A percentile compares a stretch with the other conserved stretches of the same genome.
Evolutionary conservation across 2,797 vertebrate species (phyloP).

Genomic region (Sandelia bainsii): DNA sequence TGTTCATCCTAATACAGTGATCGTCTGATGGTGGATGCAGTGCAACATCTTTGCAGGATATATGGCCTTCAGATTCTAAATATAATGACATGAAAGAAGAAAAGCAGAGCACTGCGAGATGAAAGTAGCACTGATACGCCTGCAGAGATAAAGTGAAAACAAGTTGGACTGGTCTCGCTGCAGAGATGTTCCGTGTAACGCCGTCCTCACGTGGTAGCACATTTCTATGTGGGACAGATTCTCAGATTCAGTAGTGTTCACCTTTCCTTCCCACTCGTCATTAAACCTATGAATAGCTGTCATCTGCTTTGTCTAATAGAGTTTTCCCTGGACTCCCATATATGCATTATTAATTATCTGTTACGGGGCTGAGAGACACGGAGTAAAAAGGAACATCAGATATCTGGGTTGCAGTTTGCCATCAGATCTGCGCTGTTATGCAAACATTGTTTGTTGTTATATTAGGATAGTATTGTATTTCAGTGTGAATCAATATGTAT

Average conservation of each 20-base stretch:
- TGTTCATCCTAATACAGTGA: not conserved
- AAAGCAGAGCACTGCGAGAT: constrained; percentile 26
- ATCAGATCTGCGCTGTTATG: constrained; percentile 49
- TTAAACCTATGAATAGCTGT: constrained; percentile 73
- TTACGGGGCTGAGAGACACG: constrained; percentile 45
- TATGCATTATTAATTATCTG: constrained; percentile 80
- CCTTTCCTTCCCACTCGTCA: constrained; percentile 65
- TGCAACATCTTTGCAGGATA: constrained; percentile 1
- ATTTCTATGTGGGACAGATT: constrained; percentile 29
- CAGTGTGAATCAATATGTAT: not conserved
- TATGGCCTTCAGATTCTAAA: constrained; percentile 33
- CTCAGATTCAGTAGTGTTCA: constrained; percentile 52
- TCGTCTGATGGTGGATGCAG: not conserved
- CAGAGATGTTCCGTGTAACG: constrained; percentile 21
- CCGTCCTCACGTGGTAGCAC: not conserved
- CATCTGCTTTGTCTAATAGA: constrained; percentile 66
- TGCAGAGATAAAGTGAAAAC: constrained; percentile 41
- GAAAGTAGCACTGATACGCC: constrained; percentile 27
- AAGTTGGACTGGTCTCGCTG: constrained; percentile 6
- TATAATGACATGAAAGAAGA: constrained; percentile 32
- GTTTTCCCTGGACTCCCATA: constrained; percentile 73
- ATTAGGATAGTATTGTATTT: constrained; percentile 24
- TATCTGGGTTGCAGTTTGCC: constrained; percentile 49
- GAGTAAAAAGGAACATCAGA: constrained; percentile 37
- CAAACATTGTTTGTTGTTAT: constrained; percentile 59